Evolutionary conservation across 2,888 invertebrate species (phyloP).

Genomic region (Phasia obesa): DNA sequence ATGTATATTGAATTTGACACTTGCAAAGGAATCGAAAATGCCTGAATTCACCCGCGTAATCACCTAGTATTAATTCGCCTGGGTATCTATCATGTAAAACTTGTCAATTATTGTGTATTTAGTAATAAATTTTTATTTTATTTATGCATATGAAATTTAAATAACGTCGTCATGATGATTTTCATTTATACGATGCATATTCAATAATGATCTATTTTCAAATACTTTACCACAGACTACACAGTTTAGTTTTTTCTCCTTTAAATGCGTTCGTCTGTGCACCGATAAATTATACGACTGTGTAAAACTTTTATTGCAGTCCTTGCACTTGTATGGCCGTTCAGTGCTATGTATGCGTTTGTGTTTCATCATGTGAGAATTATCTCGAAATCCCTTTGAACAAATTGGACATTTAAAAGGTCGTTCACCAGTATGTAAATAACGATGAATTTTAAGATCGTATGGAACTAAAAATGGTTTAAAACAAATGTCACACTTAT

Average conservation of each 20-base stretch:
- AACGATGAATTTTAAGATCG: slow-evolving; percentile 85
- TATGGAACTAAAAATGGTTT: slow-evolving; percentile 53
- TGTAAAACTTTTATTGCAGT: slow-evolving; percentile 62
- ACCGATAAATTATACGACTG: slow-evolving; percentile 59
- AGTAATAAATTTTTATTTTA: no score
- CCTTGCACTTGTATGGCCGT: slow-evolving; percentile 55
- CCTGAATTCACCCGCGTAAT: no score
- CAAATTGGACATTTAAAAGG: slow-evolving; percentile 86
- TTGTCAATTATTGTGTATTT: no score
- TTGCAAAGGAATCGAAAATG: no score
- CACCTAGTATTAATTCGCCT: no score
- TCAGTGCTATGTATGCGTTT: slow-evolving; percentile 56
- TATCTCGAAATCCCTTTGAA: slow-evolving; percentile 62
- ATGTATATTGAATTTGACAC: no score
- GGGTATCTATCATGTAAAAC: no score
- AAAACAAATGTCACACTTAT: slow-evolving; percentile 65
- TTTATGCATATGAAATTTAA: slow-evolving; percentile 6
- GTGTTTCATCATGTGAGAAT: slow-evolving; percentile 60
- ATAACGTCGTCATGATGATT: slow-evolving; percentile 58
- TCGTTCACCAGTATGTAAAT: slow-evolving; percentile 86
- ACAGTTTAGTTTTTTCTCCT: slow-evolving; percentile 55
- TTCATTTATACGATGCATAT: slow-evolving; percentile 65
- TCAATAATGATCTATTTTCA: slow-evolving; percentile 56
- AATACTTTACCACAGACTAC: slow-evolving; percentile 53
- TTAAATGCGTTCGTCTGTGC: slow-evolving; percentile 58